phyloP scores from a whole-genome alignment of 2,888 invertebrate genomes.

The Xylophagus ater region DNA sequence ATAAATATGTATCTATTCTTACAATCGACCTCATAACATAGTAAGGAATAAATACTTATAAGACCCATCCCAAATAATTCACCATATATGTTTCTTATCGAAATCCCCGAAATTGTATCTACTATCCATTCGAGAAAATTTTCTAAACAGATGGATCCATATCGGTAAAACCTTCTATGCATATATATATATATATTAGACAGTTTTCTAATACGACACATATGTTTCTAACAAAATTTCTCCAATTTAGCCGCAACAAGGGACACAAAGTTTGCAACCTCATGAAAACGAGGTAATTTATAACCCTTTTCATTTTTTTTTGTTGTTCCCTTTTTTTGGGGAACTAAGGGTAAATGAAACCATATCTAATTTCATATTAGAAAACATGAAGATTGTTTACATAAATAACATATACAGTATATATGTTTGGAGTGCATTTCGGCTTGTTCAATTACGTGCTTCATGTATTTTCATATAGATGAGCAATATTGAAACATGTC shows the following conservation, averaged over 20 bases:
- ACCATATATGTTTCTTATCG: no score
- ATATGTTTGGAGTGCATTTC: conserved; percentile 1
- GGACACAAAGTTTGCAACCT: conserved; percentile 1
- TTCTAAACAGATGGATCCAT: no score
- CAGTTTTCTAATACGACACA: conserved; percentile 1
- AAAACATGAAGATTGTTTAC: conserved; percentile 3
- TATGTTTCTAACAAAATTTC: not conserved
- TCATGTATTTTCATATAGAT: conserved; percentile 3
- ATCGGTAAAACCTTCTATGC: no score
- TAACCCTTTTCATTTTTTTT: no score
- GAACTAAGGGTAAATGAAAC: not conserved
- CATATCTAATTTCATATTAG: not conserved
- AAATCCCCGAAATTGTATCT: no score
- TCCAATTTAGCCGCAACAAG: conserved; percentile 6
- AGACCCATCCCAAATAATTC: no score
- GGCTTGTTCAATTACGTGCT: conserved; percentile 5
- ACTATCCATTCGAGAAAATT: no score
- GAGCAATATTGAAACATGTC: not conserved
- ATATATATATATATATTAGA: no score
- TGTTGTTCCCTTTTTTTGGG: conserved; percentile 1
- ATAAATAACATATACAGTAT: not conserved
- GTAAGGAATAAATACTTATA: no score
- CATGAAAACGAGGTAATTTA: conserved; percentile 7
- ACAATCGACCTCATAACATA: no score
- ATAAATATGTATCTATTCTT: no score